Conservation (phyloP, 2,113 vertebrate genomes). For the Clarias gariepinus region DNA sequence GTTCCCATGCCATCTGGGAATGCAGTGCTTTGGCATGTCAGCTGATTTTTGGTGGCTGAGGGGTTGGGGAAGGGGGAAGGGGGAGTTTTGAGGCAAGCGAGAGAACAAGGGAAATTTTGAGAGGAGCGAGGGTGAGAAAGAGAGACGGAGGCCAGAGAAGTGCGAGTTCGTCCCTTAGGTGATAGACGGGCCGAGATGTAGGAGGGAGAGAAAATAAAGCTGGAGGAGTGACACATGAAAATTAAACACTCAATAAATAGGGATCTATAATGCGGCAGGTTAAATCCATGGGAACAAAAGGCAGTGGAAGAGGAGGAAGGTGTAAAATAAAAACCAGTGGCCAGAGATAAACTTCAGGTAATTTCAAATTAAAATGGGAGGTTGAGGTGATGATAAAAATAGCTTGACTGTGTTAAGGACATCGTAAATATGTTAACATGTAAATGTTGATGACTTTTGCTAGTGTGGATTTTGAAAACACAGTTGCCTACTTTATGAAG, state of each 20-base stretch:
- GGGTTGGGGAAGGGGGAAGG: conserved; percentile 6
- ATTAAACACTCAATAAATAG: conserved; percentile 47
- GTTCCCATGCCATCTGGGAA: conserved; percentile 39
- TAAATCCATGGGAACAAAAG: neutral
- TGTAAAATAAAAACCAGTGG: neutral
- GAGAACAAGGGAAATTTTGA: neutral
- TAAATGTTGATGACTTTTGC: neutral
- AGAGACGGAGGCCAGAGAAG: conserved; percentile 19
- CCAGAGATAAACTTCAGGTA: neutral
- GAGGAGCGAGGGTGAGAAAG: neutral
- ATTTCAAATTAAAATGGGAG: neutral
- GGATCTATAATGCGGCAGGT: conserved; percentile 25
- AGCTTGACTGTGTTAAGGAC: neutral
- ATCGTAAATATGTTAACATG: neutral
- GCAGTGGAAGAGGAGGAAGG: neutral
- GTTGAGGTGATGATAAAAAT: neutral
- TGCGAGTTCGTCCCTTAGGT: conserved; percentile 28
- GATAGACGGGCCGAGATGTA: conserved; percentile 23
- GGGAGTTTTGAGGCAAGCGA: neutral
- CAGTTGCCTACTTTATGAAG: neutral
- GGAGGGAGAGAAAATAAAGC: conserved; percentile 17
- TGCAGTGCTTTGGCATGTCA: conserved; percentile 15
- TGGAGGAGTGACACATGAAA: conserved; percentile 37
- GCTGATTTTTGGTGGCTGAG: conserved; percentile 18
- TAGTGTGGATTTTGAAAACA: neutral